Evolutionary conservation across 2,888 invertebrate species (phyloP), one percentile per base, ranked within the genome.

Genomic region (Himalopsyche japonica): DNA sequence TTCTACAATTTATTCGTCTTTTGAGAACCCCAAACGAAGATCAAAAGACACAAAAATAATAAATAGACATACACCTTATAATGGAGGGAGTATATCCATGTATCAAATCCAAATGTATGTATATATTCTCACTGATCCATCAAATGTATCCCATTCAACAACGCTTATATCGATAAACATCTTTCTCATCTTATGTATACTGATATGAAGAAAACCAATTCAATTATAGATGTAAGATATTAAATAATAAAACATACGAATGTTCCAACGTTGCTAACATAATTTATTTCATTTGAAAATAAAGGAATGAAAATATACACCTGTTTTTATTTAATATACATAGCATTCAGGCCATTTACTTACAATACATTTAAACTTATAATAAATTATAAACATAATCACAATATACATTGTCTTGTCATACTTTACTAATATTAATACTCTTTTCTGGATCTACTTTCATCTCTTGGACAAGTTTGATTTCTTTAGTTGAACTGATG

Each of bases 311-410:
- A 57, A 57, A 57, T 57, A 57, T 57, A 57, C 24, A 57, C 57
- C 57, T 57, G 57, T 57, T 57, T 57, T 57, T 20, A 57, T 8
- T 20, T 57, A 57, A 57, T 57, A 57, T 57, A 57, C 57, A n/a
- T 57, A 57, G 10, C 24, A 2, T 20, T 57, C 57, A 57, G 20
- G 57, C 57, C 57, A 57, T 57, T 57, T 57, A 82, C 47, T 80
- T 83, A 76, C 48, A 18, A 12, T 83, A 57, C 84, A 86, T 82
- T 79, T 82, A 82, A 76, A 85, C 49, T 49, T 76, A 84, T 84
- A 82, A 83, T 82, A 86, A 84, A 78, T 81, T 83, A 34, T 34
- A 76, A 76, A 34, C 76, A 76, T 32, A 76, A 32, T 76, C 30
- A 79, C 47, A 27, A 47, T 27, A 24, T 43, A 78, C 34, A 78